Base-by-base conservation (phyloP, 1,140 invertebrate species). In the Drosophila serrata region DNA sequence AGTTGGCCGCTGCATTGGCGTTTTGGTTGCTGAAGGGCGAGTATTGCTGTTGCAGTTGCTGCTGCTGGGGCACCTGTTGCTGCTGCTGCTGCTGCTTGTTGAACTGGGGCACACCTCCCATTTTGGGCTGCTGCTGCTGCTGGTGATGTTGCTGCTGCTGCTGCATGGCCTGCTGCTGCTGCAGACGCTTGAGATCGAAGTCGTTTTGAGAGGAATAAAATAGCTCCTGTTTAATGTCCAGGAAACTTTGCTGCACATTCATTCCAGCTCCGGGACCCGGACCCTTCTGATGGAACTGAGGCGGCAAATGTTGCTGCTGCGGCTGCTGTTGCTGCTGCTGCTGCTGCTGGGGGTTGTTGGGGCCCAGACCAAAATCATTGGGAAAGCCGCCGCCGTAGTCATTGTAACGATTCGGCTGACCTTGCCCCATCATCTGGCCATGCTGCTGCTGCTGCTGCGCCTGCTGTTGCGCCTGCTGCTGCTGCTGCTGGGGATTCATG, bases 1-100 rank as follows among this genome's bases (percentile, higher is more conserved):
- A 92, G 72, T 90, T 90, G 74, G 82, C 88, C 42, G 67, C 68
- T 35, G 65, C 67, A 73, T 85, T 91, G 27, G 85, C 68, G 22
- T 82, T 92, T 61, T 91, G 85, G n/a, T 94, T 94, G 79, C 95
- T 81, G 46, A 88, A 96, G 4, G 95, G 95, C 73, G 95, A 95
- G 92, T 95, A 95, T 73, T 94, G 94, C 80, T 91, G 92, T 19
- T 76, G 95, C 57, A 94, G 95, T 78, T 95, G 94, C 82, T 91
- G 90, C 55, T 94, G 93, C 77, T 95, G 94, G 64, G 58, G 72
- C 70, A 56, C 42, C 82, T 95, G 94, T 85, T 95, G 92, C 63
- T 90, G 90, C 46, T 81, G 95, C 49, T 77, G 93, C 37, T 75
- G 77, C 57, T 86, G 82, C 79, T 93, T 93, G 58, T 80, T 80